Base-by-base conservation (phyloP, 1,140 invertebrate species). In the Pseudomyrmex dendroicus region DNA sequence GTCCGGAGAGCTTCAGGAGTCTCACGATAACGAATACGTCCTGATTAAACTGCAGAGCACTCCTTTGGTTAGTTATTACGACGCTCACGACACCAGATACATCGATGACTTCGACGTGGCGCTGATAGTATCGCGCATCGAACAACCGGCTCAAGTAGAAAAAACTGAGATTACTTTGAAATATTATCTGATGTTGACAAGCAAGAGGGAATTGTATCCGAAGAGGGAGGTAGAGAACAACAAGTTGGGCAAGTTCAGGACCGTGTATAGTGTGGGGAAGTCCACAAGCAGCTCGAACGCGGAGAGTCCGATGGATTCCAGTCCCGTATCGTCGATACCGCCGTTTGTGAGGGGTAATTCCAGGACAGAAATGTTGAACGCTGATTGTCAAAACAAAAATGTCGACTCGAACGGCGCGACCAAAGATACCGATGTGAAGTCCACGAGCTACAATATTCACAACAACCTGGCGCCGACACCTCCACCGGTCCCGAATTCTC, bases 121-220 rank as follows among this genome's bases (percentile, higher is more conserved):
- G 0, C 89, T 97, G 0, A 95, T 97, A 3, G 95, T 97, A 54
- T 95, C 95, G 10, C 95, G 96, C 93, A 84, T 96, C 15, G 94
- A 95, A 74, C 91, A 93, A 56, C 87, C 92, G 66, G 78, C 91
- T 63, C 93, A 95, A 56, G 66, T 90, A 1, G 93, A 92, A 4
- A 93, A 92, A 67, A 92, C 91, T 12, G 93, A 94, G n/a, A 95
- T 97, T 3, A 94, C 94, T 67, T 94, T 98, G 0, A 96, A 97
- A 88, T 97, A 96, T 91, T 97, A 97, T 91, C 94, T 97, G 2
- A 95, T 98, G 74, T 92, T 98, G 5, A 97, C 96, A 0, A 96
- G 96, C 83, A 94, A 94, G 66, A 95, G 96, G 20, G 96, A 97
- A 89, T 92, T 96, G 2, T 97, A 97, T 93, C 97, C 97, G 1